A percentile compares a stretch with the other conserved stretches of the same genome.
phyloP scores from a whole-genome alignment of 2,888 invertebrate genomes.

The Drosophila rubida region DNA sequence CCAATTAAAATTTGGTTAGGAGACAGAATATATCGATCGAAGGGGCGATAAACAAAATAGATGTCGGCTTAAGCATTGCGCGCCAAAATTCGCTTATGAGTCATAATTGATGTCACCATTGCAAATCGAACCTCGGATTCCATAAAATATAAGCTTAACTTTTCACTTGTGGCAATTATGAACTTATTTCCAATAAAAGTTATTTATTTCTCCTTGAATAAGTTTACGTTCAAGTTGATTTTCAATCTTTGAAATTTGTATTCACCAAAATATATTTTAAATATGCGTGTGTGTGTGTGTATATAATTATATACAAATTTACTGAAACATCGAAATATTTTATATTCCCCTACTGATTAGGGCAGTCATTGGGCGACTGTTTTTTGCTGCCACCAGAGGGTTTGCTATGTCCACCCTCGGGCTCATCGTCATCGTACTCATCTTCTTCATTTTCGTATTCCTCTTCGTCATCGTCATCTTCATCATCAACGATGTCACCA shows the following conservation, averaged over 20 bases:
- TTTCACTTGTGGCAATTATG: not conserved
- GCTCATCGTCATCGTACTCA: conserved; percentile 87
- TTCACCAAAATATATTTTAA: conserved; percentile 74
- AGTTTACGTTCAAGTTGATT: conserved; percentile 6
- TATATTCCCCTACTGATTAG: conserved; percentile 87
- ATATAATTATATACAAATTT: conserved; percentile 58
- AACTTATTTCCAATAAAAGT: not conserved
- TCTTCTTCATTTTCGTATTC: conserved; percentile 88
- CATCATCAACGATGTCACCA: conserved; percentile 93
- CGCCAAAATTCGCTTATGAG: not conserved
- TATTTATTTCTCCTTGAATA: not conserved
- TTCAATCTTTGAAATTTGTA: conserved; percentile 50
- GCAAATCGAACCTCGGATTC: not conserved
- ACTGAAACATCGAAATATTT: conserved; percentile 33
- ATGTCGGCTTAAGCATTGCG: not conserved
- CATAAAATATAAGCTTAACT: not conserved
- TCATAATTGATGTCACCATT: not conserved
- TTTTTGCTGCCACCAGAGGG: conserved; percentile 75
- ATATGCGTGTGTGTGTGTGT: conserved; percentile 25
- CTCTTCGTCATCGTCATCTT: conserved; percentile 88
- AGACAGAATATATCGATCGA: not conserved
- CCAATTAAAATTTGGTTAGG: not conserved
- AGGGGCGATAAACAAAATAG: not conserved
- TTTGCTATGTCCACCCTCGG: conserved; percentile 86
- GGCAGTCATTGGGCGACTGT: conserved; percentile 88